phyloP scores from a whole-genome alignment of 2,113 vertebrate genomes.

The Rhinolophus ferrumequinum region DNA sequence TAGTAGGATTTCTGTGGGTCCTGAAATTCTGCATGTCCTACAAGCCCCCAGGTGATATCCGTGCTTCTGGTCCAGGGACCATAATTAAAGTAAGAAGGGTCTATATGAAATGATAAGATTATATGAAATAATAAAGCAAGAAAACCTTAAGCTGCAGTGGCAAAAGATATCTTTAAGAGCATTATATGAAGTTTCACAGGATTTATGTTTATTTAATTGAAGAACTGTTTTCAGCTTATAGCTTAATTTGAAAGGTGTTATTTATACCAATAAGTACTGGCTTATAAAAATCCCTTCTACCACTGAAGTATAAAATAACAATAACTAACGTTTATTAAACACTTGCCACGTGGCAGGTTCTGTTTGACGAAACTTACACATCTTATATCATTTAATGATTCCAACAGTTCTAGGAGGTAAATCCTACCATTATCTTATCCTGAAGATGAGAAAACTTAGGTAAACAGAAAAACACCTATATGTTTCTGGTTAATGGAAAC shows the following conservation, averaged over 20 bases:
- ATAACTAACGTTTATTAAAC: not conserved
- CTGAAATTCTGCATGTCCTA: not conserved
- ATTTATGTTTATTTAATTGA: constrained; percentile 21
- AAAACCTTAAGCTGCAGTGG: not conserved
- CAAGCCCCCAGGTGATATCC: not conserved
- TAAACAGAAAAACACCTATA: not conserved
- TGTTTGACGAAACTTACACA: not conserved
- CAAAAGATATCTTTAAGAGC: not conserved
- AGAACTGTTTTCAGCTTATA: not conserved
- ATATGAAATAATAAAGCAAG: not conserved
- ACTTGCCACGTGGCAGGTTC: too few relatives aligned
- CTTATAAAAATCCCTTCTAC: not conserved
- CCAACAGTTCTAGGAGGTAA: not conserved
- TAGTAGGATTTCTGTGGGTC: not conserved
- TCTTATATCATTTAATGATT: not conserved
- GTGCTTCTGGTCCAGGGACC: not conserved
- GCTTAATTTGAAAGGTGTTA: not conserved
- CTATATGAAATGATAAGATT: not conserved
- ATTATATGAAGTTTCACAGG: not conserved
- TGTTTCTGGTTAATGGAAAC: not conserved
- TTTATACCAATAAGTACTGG: not conserved
- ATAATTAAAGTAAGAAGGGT: not conserved
- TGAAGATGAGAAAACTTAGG: not conserved
- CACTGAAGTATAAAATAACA: not conserved
- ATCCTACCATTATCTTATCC: not conserved